Evolutionary conservation across 2,888 invertebrate species (phyloP), one percentile per base, ranked within the genome.

Genomic region (Nymphalis urticae): DNA sequence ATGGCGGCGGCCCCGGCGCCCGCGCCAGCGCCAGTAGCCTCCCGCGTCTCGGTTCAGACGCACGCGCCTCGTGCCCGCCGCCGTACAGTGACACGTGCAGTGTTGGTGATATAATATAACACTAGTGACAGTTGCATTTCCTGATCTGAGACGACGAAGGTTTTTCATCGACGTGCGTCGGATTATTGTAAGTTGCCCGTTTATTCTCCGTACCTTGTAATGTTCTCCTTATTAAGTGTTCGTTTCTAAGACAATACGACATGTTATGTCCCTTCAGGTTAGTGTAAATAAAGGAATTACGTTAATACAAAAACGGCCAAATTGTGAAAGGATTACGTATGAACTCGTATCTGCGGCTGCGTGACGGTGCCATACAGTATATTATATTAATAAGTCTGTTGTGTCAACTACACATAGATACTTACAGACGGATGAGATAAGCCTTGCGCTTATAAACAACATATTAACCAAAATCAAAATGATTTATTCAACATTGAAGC

Each of bases 21-120:
- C 71, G 73, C 75, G 64, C 70, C 68, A 19, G 27, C 54, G 54
- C 54, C 76, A 74, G 76, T 75, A 62, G 75, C 76, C 77, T 74
- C 76, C 75, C 75, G 77, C 72, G 82, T 70, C 75, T 73, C 76
- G 74, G 74, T 77, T 75, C 51, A 42, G 47, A 54, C 54, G 66
- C 70, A 72, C 72, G 75, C 48, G 17, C 9, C 48, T n/a, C 9
- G 36, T 27, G 42, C 17, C 21, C 48, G 59, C 13, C n/a, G 59
- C 42, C 59, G 61, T 59, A 62, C 59, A 62, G 63, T 66, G 69
- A 50, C 62, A 65, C 61, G 69, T 69, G 69, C 51, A 53, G 64
- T 61, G 54, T 21, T 64, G n/a, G 77, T 75, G 76, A 69, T 73
- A 67, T 66, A 50, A 50, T 19, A 42, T 36, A 42, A 58, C 58